These are phyloP conservation scores for Himalopsyche tibetana DNA, from an alignment of 2,888 invertebrate species.

Conservation along the genomic window DNA sequence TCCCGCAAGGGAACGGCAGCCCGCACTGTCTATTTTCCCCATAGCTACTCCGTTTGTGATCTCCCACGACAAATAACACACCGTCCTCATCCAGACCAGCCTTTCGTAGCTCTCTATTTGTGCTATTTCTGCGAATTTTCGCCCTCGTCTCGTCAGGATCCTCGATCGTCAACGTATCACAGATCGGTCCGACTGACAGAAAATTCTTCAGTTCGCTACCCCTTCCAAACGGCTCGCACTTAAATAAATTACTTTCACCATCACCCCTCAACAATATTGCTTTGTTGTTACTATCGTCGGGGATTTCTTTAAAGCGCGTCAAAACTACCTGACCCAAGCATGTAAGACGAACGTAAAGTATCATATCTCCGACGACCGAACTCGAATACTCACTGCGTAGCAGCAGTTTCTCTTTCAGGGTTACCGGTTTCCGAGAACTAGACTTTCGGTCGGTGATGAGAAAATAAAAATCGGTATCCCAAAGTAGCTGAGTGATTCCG, in stretches of 20 bases:
- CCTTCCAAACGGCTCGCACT: conserved; percentile 48
- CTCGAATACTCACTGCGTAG: conserved; percentile 50
- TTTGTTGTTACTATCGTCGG: conserved; percentile 67
- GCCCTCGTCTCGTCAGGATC: conserved; percentile 52
- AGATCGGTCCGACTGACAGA: conserved; percentile 48
- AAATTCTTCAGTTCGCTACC: conserved; percentile 34
- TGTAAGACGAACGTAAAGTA: conserved; percentile 74
- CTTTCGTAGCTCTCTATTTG: conserved; percentile 45
- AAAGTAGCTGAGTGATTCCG: conserved; percentile 50
- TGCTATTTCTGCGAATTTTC: conserved; percentile 34
- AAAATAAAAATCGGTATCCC: conserved; percentile 48
- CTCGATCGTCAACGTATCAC: conserved; percentile 51
- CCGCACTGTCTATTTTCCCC: neutral
- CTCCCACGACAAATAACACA: conserved; percentile 53
- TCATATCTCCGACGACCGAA: conserved; percentile 71
- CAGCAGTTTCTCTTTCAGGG: conserved; percentile 31
- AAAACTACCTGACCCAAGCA: conserved; percentile 75
- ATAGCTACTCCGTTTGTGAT: conserved; percentile 43
- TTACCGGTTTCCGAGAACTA: conserved; percentile 43
- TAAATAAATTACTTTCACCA: neutral
- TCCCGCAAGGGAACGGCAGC: conserved; percentile 52
- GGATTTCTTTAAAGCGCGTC: conserved; percentile 73
- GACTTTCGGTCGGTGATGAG: conserved; percentile 1
- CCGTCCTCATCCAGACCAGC: conserved; percentile 51
- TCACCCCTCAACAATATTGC: neutral